Evolutionary conservation across 2,113 vertebrate genomes (phyloP).

Genomic region (Egretta garzetta): DNA sequence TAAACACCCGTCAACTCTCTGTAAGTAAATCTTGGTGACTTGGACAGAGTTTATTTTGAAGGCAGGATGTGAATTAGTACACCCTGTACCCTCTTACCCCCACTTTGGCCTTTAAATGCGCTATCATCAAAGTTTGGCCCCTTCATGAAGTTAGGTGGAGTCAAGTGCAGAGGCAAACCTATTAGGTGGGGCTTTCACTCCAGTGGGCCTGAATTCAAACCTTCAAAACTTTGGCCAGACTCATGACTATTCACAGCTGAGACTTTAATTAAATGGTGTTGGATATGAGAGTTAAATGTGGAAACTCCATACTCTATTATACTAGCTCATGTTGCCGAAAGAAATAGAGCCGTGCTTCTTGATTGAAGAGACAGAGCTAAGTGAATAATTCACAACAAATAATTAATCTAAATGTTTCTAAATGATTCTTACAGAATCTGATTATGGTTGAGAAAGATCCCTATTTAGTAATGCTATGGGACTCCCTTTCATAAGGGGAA

Average conservation of each 20-base stretch:
- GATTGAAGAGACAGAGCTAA: slow-evolving; percentile 45
- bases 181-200: not conserved
- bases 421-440: slow-evolving; percentile 48
- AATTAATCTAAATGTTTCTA: slow-evolving; percentile 64
- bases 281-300: slow-evolving; percentile 19
- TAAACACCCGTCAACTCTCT: not conserved
- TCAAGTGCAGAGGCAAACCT: not conserved
- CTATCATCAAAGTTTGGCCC: not conserved
- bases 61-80: not conserved
- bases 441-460: slow-evolving; percentile 60
- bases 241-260: slow-evolving; percentile 4
- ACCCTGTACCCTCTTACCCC: not conserved
- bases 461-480: slow-evolving; percentile 28
- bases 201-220: slow-evolving; percentile 15
- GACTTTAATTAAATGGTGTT: slow-evolving; percentile 62
- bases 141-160: not conserved
- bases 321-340: slow-evolving; percentile 40
- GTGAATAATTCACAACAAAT: slow-evolving; percentile 58
- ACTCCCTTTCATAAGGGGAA: slow-evolving; percentile 60
- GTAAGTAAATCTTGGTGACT: not conserved
- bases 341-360: not conserved
- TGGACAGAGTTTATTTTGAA: not conserved
- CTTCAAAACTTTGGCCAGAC: not conserved
- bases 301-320: slow-evolving; percentile 20
- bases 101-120: not conserved